Evolutionary conservation across 2,113 vertebrate genomes (phyloP).

Genomic region (Bos taurus): DNA sequence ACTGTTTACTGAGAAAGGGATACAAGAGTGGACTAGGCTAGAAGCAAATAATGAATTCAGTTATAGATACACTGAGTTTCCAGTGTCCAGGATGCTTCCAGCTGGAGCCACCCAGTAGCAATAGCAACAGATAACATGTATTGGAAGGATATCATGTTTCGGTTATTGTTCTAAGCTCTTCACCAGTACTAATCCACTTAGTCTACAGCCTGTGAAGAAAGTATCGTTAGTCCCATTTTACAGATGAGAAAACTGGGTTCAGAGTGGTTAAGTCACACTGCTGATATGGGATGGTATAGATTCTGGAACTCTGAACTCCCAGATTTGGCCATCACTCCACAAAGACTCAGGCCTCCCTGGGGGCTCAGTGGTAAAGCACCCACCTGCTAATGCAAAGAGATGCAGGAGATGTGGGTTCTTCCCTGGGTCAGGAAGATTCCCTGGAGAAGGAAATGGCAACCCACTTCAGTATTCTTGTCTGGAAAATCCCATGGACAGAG

Average conservation of each 20-base stretch:
- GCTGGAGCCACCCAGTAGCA: not conserved
- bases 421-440: not conserved
- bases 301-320: not conserved
- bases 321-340: not conserved
- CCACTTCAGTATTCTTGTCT: not conserved
- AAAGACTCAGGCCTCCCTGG: not conserved
- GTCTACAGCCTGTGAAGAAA: not conserved
- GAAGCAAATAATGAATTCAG: not conserved
- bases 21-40: not conserved
- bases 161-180: not conserved
- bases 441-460: not conserved
- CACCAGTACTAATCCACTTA: not conserved
- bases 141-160: not conserved
- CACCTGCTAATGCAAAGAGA: not conserved
- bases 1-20: not conserved
- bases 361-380: not conserved
- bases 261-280: not conserved
- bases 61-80: not conserved
- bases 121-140: not conserved
- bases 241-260: not conserved
- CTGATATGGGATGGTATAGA: not conserved
- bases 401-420: not conserved
- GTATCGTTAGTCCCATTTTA: not conserved
- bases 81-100: not conserved
- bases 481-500: not conserved